These are phyloP conservation scores for Drosophila tsacasi DNA, from an alignment of 1,140 invertebrate species.

Conservation along the genomic window DNA sequence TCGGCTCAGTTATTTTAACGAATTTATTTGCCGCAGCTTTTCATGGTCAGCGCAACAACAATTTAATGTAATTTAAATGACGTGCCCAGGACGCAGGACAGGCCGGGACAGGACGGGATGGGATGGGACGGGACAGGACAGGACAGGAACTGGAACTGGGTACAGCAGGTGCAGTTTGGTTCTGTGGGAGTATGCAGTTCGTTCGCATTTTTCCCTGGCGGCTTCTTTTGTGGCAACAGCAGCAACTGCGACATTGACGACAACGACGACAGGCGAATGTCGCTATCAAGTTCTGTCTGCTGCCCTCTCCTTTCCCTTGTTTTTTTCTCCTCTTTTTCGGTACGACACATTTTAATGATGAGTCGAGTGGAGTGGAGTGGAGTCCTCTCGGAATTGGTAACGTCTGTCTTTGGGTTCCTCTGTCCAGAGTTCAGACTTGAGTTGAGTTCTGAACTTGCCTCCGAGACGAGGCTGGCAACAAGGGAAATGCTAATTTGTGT, in stretches of 20 bases:
- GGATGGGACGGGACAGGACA: constrained; percentile 27
- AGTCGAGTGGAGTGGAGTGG: constrained; percentile 50
- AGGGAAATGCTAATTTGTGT: constrained; percentile 83
- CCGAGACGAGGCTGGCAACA: constrained; percentile 54
- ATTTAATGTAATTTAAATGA: constrained; percentile 85
- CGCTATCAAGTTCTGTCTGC: constrained; percentile 72
- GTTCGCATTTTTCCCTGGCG: constrained; percentile 76
- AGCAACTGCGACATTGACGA: constrained; percentile 77
- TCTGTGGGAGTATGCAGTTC: constrained; percentile 77
- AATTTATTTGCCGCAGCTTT: constrained; percentile 84
- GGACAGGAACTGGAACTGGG: constrained; percentile 39
- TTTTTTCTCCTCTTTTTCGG: constrained; percentile 41
- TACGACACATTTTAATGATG: constrained; percentile 82
- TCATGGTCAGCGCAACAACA: constrained; percentile 81
- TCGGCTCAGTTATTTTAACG: constrained; percentile 83
- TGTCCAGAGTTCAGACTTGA: constrained; percentile 31
- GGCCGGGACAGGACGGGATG: constrained; percentile 14
- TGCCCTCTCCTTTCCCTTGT: constrained; percentile 16
- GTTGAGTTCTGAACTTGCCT: constrained; percentile 19
- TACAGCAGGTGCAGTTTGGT: constrained; percentile 58
- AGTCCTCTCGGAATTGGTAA: constrained; percentile 63
- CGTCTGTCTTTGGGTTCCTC: constrained; percentile 14
- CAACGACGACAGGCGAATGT: constrained; percentile 72
- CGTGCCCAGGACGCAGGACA: constrained; percentile 76
- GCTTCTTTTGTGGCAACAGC: constrained; percentile 57